Base-by-base conservation (phyloP, 2,888 invertebrate species). In the Molanna angustata region DNA sequence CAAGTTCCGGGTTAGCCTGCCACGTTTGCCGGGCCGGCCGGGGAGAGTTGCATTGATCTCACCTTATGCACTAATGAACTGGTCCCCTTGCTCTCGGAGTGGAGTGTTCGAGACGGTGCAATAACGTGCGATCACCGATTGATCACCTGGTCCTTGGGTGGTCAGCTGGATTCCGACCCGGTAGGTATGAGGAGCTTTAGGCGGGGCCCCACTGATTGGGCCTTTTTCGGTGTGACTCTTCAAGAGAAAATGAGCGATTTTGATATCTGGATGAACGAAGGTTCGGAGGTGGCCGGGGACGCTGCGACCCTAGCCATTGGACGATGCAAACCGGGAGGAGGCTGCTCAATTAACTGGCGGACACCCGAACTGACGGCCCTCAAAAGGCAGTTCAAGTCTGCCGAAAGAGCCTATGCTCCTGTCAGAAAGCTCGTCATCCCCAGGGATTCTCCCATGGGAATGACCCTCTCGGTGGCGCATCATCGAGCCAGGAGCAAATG, bases 31-130 rank as follows among this genome's bases (percentile, higher is more conserved):
- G 14, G 45, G 13, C 37, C 37, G 37, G n/a, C 7, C 4, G 45
- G 45, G 2, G 45, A 45, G 32, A 45, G 45, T 16, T 18, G 17
- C 14, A 45, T 45, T 17, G 46, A 46, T 19, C 35, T 46, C 19
- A 50, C 35, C 4, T n/a, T 35, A 4, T 35, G 35, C 35, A 35
- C 35, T 35, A 14, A 13, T 35, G 35, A 35, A 4, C 13, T 35
- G 35, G 4, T 49, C 1, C 51, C 17, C 2, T 2, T 11, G n/a
- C 4, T 41, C n/a, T 18, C 27, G 2, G 44, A 4, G 4, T 22
- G 44, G 44, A 53, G 14, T 18, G 32, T 46, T 22, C 21, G 54
- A 31, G 31, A 19, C 11, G 43, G 35, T 17, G 7, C 22, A 20
- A 33, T 17, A 2, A 17, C 45, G 18, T 33, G 13, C 48, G 4